These are phyloP conservation scores for Junco hyemalis DNA, from an alignment of 2,113 vertebrate species.

Conservation along the genomic window DNA sequence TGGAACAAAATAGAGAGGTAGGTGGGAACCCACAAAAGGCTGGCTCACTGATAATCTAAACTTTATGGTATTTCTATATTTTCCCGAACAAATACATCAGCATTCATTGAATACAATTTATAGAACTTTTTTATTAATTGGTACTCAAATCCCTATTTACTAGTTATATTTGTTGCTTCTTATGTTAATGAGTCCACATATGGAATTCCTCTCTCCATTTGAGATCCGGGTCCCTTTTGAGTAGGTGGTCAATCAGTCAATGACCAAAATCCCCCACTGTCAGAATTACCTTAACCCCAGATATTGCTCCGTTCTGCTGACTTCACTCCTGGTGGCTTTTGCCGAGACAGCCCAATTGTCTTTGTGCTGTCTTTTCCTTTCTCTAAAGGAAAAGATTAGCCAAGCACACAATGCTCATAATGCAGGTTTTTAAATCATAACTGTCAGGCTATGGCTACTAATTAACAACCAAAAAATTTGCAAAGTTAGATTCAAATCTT, in stretches of 20 bases:
- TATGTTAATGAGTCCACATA: neutral
- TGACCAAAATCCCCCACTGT: accelerated
- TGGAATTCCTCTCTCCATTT: neutral
- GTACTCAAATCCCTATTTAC: neutral
- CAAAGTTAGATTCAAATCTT: neutral
- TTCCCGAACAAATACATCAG: neutral
- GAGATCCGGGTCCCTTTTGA: neutral
- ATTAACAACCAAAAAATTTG: neutral
- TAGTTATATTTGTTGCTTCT: neutral
- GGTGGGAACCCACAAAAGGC: neutral
- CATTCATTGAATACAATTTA: neutral
- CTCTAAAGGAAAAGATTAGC: neutral
- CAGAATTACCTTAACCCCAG: neutral
- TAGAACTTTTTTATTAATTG: neutral
- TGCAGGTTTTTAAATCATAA: neutral
- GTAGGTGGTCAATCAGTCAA: no score
- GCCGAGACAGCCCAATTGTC: neutral
- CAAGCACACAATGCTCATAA: neutral
- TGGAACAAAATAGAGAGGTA: neutral
- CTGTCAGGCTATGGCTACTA: neutral
- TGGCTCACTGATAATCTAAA: neutral
- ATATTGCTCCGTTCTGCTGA: neutral
- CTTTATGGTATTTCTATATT: neutral
- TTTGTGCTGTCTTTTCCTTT: neutral
- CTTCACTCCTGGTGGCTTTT: neutral